Evolutionary conservation across 2,797 vertebrate genomes (phyloP).

Genomic region (Channa striata): DNA sequence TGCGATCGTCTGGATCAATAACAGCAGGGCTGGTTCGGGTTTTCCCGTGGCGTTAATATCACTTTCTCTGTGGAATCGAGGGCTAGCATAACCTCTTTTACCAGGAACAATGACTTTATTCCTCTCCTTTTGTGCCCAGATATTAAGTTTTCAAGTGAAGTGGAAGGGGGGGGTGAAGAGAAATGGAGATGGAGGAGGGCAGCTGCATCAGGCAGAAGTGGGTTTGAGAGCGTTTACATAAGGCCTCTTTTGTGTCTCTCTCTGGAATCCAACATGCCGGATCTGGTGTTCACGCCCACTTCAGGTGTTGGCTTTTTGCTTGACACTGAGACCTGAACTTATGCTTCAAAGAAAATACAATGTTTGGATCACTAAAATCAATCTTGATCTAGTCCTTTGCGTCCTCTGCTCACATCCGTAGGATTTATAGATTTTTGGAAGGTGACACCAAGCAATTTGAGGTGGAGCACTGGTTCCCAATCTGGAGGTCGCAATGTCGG

Average conservation of each 20-base stretch:
- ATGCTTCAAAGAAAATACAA: constrained; percentile 5
- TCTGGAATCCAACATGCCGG: constrained; percentile 32
- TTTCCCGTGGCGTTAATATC: constrained; percentile 63
- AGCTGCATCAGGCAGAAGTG: constrained; percentile 38
- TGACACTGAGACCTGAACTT: constrained; percentile 11
- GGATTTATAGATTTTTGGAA: not conserved
- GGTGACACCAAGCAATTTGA: not conserved
- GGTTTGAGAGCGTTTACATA: constrained; percentile 60
- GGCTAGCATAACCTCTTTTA: constrained; percentile 55
- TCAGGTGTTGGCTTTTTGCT: constrained; percentile 28
- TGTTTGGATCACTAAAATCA: not conserved
- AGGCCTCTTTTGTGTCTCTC: constrained; percentile 46
- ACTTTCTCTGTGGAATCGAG: constrained; percentile 54
- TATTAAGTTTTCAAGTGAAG: constrained; percentile 56
- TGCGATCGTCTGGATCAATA: constrained; percentile 23
- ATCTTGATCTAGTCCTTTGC: not conserved
- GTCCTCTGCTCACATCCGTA: not conserved
- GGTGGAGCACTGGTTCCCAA: not conserved
- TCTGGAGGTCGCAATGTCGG: not conserved
- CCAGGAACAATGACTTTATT: constrained; percentile 63
- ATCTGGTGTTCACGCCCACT: constrained; percentile 34
- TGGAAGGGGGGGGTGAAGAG: constrained; percentile 3
- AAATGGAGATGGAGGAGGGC: constrained; percentile 35
- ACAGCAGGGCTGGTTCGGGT: constrained; percentile 1
- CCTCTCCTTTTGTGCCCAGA: constrained; percentile 55